Evolutionary conservation across 2,888 invertebrate genomes (phyloP), one percentile per base, ranked within the genome.

Genomic region (Sipha maydis): DNA sequence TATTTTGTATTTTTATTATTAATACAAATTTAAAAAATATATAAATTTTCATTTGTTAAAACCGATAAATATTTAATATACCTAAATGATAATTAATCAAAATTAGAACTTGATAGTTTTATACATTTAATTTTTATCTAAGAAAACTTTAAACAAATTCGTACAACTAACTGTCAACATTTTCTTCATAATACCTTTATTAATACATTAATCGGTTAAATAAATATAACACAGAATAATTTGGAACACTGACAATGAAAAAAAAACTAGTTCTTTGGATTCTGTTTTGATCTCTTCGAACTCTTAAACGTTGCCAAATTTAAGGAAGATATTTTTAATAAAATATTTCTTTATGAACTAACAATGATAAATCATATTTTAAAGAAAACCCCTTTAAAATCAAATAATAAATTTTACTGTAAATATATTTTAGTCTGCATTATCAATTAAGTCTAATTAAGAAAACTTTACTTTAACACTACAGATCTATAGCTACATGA

Each of bases 191-290:
- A 17, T 56, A 56, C 19, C 19, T 17, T 3, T 4, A 56, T 2
- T 17, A 1, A 56, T 19, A 38, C 34, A 34, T 25, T 41, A 61
- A 56, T 76, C 3, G 38, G 75, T n/a, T 76, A 61, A 84, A 84
- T 76, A 84, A 84, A 84, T 11, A 73, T 5, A 25, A 38, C 14
- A 21, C 5, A 28, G 34, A 76, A 28, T 73, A 31, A 56, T 56
- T 76, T 84, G 56, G 75, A 84, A 38, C 38, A 19, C 28, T 76
- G 75, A 76, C 61, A 84, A 41, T 14, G 7, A 76, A 73, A 75
- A 73, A 38, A 76, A 21, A 19, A 5, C 7, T 34, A 61, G 28
- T 61, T 54, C 28, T 38, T 4, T 84, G 41, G 14, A 84, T 14
- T 76, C 41, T 84, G 9, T 61, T 75, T 76, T 75, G 38, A 75